phyloP scores from a whole-genome alignment of 2,797 vertebrate genomes.

The Pseudopleuronectes americanus region DNA sequence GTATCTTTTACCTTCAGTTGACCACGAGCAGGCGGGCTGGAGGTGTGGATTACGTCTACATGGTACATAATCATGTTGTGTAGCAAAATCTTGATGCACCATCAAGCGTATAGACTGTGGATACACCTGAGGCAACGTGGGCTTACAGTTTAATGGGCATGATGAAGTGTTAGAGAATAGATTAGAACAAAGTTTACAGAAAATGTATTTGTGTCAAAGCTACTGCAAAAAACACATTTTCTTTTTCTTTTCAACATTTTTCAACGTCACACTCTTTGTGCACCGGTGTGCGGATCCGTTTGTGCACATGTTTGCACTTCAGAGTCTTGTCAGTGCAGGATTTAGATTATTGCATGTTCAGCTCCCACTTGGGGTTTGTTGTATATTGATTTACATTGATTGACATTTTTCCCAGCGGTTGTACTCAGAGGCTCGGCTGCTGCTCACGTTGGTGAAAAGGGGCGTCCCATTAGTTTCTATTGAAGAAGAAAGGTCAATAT shows the following conservation, averaged over 20 bases:
- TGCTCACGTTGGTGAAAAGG: background rate
- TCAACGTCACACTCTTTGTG: background rate
- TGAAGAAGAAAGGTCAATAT: too few relatives aligned
- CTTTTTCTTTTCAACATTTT: too few relatives aligned
- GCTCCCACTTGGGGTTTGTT: slow-evolving; percentile 24
- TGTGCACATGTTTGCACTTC: slow-evolving; percentile 20
- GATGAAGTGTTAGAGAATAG: too few relatives aligned
- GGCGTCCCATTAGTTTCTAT: too few relatives aligned
- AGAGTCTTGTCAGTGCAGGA: slow-evolving; percentile 7
- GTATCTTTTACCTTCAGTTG: too few relatives aligned
- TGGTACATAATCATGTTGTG: background rate
- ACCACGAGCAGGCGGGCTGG: too few relatives aligned
- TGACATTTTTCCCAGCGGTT: slow-evolving; percentile 22
- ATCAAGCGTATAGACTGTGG: background rate
- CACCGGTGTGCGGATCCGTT: background rate
- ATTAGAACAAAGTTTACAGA: too few relatives aligned
- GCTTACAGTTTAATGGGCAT: background rate
- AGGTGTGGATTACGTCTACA: background rate
- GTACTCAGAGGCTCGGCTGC: slow-evolving; percentile 40
- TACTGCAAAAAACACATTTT: background rate
- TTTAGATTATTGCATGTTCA: slow-evolving; percentile 59
- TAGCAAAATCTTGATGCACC: slow-evolving; percentile 15
- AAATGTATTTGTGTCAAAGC: background rate
- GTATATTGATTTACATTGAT: slow-evolving; percentile 38
- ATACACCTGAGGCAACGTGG: background rate